phyloP scores from a whole-genome alignment of 1,140 invertebrate species.

The Ladona fulva region DNA sequence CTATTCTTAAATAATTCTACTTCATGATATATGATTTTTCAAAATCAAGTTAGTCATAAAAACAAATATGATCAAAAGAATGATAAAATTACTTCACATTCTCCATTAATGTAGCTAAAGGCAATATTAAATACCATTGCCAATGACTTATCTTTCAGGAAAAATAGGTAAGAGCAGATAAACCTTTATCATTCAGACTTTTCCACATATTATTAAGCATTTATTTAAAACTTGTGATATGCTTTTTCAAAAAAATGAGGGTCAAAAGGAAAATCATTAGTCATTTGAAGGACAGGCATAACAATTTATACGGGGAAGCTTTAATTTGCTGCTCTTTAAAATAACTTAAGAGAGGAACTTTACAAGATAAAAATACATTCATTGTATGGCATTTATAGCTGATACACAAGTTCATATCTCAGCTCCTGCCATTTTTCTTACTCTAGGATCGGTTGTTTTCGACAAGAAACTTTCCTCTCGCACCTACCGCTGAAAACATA shows the following conservation, averaged over 20 bases:
- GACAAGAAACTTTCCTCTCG: background rate
- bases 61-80: background rate
- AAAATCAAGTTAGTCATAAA: background rate
- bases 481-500: background rate
- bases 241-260: background rate
- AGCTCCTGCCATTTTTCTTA: background rate
- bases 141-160: background rate
- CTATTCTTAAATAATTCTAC: background rate
- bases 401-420: background rate
- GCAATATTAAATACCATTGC: background rate
- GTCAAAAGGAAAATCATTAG: background rate
- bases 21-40: background rate
- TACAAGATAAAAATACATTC: constrained; percentile 7
- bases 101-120: background rate
- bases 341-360: constrained; percentile 10
- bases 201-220: background rate
- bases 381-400: background rate
- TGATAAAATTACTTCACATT: background rate
- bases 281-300: constrained; percentile 5
- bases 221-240: background rate
- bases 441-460: background rate
- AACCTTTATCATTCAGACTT: background rate
- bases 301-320: background rate
- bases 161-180: background rate
- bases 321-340: constrained; percentile 10